Evolutionary conservation across 2,797 vertebrate species (phyloP), one percentile per base, ranked within the genome.

Genomic region (Trichosurus vulpecula): DNA sequence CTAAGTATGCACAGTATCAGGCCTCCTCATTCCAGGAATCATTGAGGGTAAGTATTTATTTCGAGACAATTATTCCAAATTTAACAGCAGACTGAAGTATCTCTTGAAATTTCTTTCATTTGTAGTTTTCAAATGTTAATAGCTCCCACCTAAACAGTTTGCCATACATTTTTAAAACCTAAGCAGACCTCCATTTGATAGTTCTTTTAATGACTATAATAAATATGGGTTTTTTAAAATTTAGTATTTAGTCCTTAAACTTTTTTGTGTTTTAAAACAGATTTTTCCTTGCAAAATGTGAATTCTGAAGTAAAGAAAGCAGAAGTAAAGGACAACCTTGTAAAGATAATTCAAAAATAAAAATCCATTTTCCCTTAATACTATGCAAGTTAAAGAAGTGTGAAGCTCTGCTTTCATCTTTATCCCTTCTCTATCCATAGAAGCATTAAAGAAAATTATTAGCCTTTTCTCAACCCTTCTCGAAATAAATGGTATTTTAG

Each of bases 11-110:
- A 97, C 99, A 99, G 98, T 99, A 99, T 98, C 99, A 99, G 98
- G 99, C 99, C 53, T 99, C 99, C 4, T 99, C 99, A 95, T 99
- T 99, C 99, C 99, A 99, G 99, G 99, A 99, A 98, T 99, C 99
- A 58, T 98, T 99, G 96, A 98, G 99, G 99, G 99, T 99, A 97
- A 99, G 99, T 99, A 74, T 27, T 53, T 96, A 41, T 54, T 97
- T 0, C 3, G 89, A 3, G 52, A 96, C 2, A 54, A 90, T 0
- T n/a, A 81, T 87, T 55, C 97, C 52, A 93, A n/a, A 47, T 47
- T 41, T 81, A 81, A 47, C 2, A 81, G 22, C 8, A 81, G 74
- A 25, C 22, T 47, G 16, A 41, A 41, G 14, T n/a, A 29, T 6
- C 35, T 74, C 66, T 41, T 6, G n/a, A 41, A 41, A 74, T 74